Evolutionary conservation across 2,797 vertebrate species (phyloP), one percentile per base, ranked within the genome.

Genomic region (Poeciliopsis paucimaculata): DNA sequence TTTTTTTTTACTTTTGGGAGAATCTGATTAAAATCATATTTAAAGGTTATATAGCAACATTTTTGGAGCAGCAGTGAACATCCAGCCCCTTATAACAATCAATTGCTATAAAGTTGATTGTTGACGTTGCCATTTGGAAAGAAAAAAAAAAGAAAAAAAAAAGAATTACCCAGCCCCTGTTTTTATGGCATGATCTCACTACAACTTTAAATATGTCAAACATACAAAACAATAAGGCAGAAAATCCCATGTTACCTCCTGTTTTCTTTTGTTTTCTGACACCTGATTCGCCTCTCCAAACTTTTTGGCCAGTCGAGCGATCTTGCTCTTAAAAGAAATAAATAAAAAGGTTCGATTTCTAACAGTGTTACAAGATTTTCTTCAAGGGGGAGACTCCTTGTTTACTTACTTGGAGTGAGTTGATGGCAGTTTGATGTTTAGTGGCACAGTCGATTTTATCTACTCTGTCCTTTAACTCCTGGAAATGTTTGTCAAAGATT

Each of bases 231-330:
- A 11, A 46, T 15, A 8, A 41, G 43, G 68, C 43, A 49, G 15
- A 49, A 76, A 74, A 78, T 72, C 0, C n/a, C 15, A n/a, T 77
- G 83, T 87, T 89, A 95, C 96, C 90, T 96, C 95, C 80, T 97
- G 96, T 94, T 95, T 97, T 92, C 96, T 98, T 94, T 97, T 98
- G 92, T 98, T 97, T 81, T 99, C 98, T 2, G 95, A 96, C 46
- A 96, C 96, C 82, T 96, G 96, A 86, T 96, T 96, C 78, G 96
- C 96, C 89, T 97, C 97, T 92, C 97, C 98, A 94, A 98, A 98
- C 57, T 98, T 97, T 94, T 99, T 99, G 45, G 97, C 94, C 84
- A 99, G 94, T 82, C 97, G 96, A 8, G 97, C 90, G 76, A 99
- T 97, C 94, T 99, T 99, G 90, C 97, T 96, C 98, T 99, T 72